Percentiles rank a stretch among this genome's conserved stretches.
phyloP scores from a whole-genome alignment of 2,113 vertebrate genomes.

The Caranx melampygus region DNA sequence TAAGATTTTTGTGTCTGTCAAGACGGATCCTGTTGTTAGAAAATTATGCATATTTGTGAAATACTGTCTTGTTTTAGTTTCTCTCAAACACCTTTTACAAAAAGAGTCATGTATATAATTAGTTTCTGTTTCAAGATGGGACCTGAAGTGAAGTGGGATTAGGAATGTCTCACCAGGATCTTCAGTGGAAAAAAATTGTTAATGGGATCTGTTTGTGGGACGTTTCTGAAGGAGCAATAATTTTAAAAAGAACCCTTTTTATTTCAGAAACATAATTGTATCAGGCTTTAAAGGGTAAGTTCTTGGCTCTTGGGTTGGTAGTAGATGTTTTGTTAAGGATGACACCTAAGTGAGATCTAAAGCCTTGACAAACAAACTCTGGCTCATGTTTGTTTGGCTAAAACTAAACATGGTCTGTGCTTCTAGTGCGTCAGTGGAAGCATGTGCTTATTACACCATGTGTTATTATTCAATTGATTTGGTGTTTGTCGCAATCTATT shows the following conservation, averaged over 20 bases:
- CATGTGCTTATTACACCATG: neutral
- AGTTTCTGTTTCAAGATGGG: neutral
- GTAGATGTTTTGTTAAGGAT: constrained; percentile 5
- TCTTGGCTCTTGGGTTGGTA: constrained; percentile 14
- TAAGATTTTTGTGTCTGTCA: neutral
- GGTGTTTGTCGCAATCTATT: neutral
- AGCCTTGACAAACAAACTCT: too few relatives aligned
- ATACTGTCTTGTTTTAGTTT: neutral
- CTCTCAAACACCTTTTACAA: neutral
- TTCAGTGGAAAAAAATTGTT: constrained; percentile 14
- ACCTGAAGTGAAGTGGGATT: neutral
- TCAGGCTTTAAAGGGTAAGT: constrained; percentile 8
- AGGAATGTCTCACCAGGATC: neutral
- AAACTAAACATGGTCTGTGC: neutral
- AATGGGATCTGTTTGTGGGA: neutral
- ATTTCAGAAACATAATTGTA: constrained; percentile 20
- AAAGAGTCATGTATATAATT: neutral
- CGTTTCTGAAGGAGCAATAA: neutral
- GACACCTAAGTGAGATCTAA: neutral
- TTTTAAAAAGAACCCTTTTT: constrained; percentile 21
- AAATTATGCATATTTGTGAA: neutral
- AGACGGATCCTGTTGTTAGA: neutral
- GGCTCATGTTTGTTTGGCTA: neutral
- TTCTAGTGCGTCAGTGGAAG: neutral
- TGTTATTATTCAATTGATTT: neutral